These are phyloP conservation scores for Campopleginae sp. DNA, from an alignment of 2,888 invertebrate genomes.

Conservation along the genomic window DNA sequence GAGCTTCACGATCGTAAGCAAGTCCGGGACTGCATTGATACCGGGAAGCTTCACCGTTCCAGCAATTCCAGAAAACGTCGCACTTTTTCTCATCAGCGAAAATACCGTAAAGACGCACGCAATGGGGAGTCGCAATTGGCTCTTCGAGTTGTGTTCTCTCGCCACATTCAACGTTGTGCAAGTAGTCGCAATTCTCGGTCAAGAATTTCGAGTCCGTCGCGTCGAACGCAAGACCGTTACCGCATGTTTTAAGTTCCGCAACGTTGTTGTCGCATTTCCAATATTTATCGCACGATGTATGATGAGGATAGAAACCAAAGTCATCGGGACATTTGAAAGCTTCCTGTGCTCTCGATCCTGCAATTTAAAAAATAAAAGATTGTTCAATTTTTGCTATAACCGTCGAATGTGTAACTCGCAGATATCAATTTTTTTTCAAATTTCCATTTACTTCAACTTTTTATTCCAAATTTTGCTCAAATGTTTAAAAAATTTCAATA, in stretches of 20 bases:
- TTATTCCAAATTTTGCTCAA: neutral
- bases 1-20: constrained; percentile 96
- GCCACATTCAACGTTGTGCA: constrained; percentile 97
- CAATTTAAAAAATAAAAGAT: constrained; percentile 63
- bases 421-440: no score
- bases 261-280: constrained; percentile 97
- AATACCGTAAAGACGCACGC: constrained; percentile 95
- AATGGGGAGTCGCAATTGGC: constrained; percentile 93
- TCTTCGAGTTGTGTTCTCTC: constrained; percentile 95
- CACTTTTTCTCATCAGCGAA: constrained; percentile 95
- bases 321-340: constrained; percentile 97
- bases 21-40: constrained; percentile 98
- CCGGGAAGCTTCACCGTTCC: constrained; percentile 97
- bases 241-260: constrained; percentile 96
- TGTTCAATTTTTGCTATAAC: neutral
- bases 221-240: constrained; percentile 97
- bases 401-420: no score
- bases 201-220: constrained; percentile 94
- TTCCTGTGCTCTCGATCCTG: constrained; percentile 88
- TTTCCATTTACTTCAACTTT: neutral
- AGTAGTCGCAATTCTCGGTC: constrained; percentile 97
- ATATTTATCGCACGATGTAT: constrained; percentile 95
- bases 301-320: constrained; percentile 97
- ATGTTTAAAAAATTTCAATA: neutral
- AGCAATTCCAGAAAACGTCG: constrained; percentile 98